Conservation (phyloP, 2,888 invertebrate species). For the Julus scandinavius region DNA sequence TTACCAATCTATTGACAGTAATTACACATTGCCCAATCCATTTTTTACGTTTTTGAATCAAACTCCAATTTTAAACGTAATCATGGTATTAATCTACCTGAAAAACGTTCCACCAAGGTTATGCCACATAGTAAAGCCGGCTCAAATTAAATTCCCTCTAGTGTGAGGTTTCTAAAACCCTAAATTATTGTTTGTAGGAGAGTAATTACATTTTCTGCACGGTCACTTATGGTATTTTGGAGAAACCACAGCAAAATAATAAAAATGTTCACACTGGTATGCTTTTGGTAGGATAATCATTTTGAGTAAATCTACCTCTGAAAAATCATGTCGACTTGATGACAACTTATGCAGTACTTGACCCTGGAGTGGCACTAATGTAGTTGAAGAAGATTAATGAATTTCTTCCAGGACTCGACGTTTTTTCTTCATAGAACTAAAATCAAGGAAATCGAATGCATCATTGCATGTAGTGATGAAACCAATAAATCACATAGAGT, state of each 20-base stretch:
- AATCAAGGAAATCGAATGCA: background rate
- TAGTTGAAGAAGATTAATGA: slow-evolving; percentile 58
- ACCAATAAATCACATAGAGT: background rate
- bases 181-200: too few species aligned
- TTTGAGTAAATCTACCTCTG: background rate
- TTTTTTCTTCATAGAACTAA: slow-evolving; percentile 53
- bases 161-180: too few species aligned
- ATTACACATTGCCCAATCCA: background rate
- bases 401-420: slow-evolving; percentile 53
- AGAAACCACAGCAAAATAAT: background rate
- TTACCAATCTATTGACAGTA: background rate
- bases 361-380: slow-evolving; percentile 58
- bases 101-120: too few species aligned
- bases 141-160: too few species aligned
- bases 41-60: too few species aligned
- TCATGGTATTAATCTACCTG: too few species aligned
- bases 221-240: too few species aligned
- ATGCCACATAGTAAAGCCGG: too few species aligned
- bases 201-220: too few species aligned
- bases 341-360: slow-evolving; percentile 57
- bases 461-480: background rate
- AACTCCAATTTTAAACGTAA: too few species aligned
- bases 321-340: background rate
- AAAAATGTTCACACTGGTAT: background rate
- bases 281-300: background rate